A percentile compares a stretch with the other conserved stretches of the same genome.
Evolutionary conservation across 2,888 invertebrate species (phyloP).

Genomic region (Polymixis flavicincta): DNA sequence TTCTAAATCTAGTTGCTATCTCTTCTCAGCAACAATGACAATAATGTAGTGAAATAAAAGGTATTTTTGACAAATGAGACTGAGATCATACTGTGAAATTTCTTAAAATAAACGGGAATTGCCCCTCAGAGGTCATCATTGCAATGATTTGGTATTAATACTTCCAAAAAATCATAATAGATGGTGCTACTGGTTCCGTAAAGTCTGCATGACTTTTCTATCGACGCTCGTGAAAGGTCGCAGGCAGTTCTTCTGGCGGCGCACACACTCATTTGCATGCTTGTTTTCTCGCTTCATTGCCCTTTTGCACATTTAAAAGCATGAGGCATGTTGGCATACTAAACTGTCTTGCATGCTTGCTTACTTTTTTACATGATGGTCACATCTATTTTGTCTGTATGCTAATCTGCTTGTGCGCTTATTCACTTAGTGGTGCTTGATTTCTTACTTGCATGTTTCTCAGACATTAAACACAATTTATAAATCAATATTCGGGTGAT

Average conservation of each 20-base stretch:
- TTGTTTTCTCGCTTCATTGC: slow-evolving; percentile 5
- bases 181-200: slow-evolving; percentile 42
- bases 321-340: not conserved
- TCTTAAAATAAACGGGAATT: too few relatives aligned
- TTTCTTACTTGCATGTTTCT: slow-evolving; percentile 10
- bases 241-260: slow-evolving; percentile 4
- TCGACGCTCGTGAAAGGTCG: not conserved
- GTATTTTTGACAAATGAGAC: not conserved
- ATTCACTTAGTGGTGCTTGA: not conserved
- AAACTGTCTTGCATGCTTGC: slow-evolving; percentile 5
- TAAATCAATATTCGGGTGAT: not conserved
- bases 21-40: too few relatives aligned
- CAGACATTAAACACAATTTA: not conserved
- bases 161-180: slow-evolving; percentile 11
- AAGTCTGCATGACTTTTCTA: not conserved
- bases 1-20: too few relatives aligned
- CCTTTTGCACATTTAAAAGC: slow-evolving; percentile 4
- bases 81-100: not conserved
- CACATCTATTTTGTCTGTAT: not conserved
- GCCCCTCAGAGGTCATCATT: not conserved
- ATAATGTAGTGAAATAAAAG: too few relatives aligned
- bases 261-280: slow-evolving; percentile 13
- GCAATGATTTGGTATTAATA: not conserved
- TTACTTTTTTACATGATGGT: not conserved
- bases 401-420: slow-evolving; percentile 6